These are phyloP conservation scores for Urosaurus nigricauda DNA, from an alignment of 2,797 vertebrate genomes.

Conservation along the genomic window DNA sequence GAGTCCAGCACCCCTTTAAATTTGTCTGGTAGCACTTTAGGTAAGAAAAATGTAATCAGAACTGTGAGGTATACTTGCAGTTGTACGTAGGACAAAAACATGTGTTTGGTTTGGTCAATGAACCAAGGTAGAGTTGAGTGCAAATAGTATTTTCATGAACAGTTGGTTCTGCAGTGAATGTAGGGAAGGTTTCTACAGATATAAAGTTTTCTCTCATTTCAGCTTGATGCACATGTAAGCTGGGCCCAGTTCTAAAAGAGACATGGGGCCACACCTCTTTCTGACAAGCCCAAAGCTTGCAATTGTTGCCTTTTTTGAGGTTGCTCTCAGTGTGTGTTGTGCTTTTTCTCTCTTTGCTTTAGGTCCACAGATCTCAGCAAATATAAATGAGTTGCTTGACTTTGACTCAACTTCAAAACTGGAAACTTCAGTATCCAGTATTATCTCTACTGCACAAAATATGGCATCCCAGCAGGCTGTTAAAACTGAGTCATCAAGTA, in stretches of 20 bases:
- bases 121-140: not conserved
- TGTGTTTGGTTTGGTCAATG: not conserved
- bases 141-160: not conserved
- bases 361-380: conserved; percentile 80
- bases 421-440: conserved; percentile 77
- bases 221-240: not conserved
- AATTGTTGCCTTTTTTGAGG: not conserved
- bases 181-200: not conserved
- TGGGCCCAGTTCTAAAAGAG: not conserved
- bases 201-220: not conserved
- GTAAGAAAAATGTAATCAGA: conserved; percentile 68
- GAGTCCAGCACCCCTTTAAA: conserved; percentile 75
- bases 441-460: conserved; percentile 78
- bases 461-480: conserved; percentile 82
- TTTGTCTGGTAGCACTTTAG: conserved; percentile 74
- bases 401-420: conserved; percentile 79
- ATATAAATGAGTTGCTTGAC: conserved; percentile 80
- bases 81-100: not conserved
- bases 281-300: not conserved
- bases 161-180: not conserved
- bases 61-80: not conserved
- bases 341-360: conserved; percentile 44
- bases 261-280: not conserved
- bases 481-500: conserved; percentile 83
- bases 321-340: conserved; percentile 32